Conservation (phyloP, 2,113 vertebrate genomes). For the Aspiorhynchus laticeps region DNA sequence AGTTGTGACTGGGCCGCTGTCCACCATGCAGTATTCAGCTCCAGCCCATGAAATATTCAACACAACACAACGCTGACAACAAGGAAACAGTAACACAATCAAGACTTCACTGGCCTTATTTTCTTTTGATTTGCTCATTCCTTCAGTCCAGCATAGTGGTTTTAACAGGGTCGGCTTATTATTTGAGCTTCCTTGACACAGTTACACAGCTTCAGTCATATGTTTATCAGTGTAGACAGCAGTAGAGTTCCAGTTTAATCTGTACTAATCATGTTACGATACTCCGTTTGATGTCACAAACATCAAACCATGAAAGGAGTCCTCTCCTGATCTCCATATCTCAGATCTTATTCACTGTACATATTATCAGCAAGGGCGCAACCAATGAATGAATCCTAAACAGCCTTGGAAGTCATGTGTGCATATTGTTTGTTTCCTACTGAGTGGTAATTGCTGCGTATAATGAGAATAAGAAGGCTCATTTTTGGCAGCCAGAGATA, state of each 20-base stretch:
- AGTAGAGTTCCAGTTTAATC: neutral
- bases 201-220: neutral
- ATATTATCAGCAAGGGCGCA: neutral
- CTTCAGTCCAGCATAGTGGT: neutral
- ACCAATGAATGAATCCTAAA: slow-evolving; percentile 1
- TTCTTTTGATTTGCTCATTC: neutral
- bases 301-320: neutral
- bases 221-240: neutral
- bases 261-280: slow-evolving; percentile 22
- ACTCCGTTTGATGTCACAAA: slow-evolving; percentile 29
- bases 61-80: slow-evolving; percentile 52
- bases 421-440: slow-evolving; percentile 7
- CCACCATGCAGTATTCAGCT: slow-evolving; percentile 57
- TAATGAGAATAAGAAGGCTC: neutral
- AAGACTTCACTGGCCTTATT: neutral
- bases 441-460: neutral
- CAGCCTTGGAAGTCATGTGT: neutral
- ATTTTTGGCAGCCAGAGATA: neutral
- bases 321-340: neutral
- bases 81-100: slow-evolving; percentile 37
- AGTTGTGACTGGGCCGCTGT: neutral
- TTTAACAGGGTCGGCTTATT: neutral
- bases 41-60: slow-evolving; percentile 58
- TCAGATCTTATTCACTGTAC: slow-evolving; percentile 18
- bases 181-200: neutral